Conservation (phyloP, 2,888 invertebrate species). For the Lucinisca nassula region DNA sequence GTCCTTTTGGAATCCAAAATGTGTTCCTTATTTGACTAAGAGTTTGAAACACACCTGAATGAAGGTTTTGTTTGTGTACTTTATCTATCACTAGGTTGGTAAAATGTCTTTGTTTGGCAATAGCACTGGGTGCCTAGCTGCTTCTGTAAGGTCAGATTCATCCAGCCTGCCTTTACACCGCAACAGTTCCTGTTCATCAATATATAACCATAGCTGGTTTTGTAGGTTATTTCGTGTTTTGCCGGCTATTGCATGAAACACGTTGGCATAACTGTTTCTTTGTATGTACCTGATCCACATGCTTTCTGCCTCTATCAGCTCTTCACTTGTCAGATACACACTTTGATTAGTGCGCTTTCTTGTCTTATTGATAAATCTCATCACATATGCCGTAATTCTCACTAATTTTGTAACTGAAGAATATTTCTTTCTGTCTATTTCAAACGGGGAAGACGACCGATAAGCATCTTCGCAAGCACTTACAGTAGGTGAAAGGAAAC, state of each 20-base stretch:
- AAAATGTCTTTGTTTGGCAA: background rate
- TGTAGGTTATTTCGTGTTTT: conserved; percentile 12
- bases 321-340: conserved; percentile 1
- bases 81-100: conserved; percentile 23
- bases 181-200: background rate
- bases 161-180: conserved; percentile 13
- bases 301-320: conserved; percentile 5
- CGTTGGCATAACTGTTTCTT: background rate
- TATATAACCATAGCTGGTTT: conserved; percentile 2
- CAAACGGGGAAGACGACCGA: background rate
- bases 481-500: background rate
- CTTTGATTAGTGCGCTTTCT: background rate
- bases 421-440: background rate
- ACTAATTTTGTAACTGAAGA: background rate
- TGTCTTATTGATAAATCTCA: background rate
- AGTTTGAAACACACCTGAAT: conserved; percentile 27
- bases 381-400: background rate
- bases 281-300: background rate
- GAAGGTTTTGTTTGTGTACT: background rate
- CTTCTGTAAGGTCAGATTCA: background rate
- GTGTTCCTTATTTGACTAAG: background rate
- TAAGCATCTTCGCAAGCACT: background rate
- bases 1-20: conserved; percentile 32
- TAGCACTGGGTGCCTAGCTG: background rate
- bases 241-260: background rate